These are phyloP conservation scores for Neodontobutis hainanensis DNA, from an alignment of 2,113 vertebrate species.

Conservation along the genomic window DNA sequence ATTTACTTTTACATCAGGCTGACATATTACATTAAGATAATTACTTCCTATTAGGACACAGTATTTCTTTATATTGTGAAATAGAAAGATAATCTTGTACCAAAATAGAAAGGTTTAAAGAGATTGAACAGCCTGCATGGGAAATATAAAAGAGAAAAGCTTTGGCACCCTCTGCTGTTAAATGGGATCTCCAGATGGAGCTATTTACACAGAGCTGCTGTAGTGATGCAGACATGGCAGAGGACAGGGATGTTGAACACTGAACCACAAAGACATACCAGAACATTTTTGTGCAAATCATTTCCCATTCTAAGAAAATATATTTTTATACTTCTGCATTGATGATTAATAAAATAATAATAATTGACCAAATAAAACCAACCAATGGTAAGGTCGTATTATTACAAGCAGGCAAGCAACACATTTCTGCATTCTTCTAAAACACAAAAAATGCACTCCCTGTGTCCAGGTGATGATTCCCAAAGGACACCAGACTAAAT, in stretches of 20 bases:
- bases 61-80: slow-evolving; percentile 29
- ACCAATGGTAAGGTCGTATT: slow-evolving; percentile 20
- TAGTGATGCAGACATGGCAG: slow-evolving; percentile 40
- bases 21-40: slow-evolving; percentile 13
- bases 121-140: slow-evolving; percentile 23
- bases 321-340: neutral
- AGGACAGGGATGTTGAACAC: slow-evolving; percentile 40
- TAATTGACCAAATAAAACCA: slow-evolving; percentile 10
- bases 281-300: neutral
- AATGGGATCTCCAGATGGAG: slow-evolving; percentile 67
- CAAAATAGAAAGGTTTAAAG: slow-evolving; percentile 42
- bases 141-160: slow-evolving; percentile 75
- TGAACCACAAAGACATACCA: slow-evolving; percentile 11
- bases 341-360: neutral
- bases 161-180: slow-evolving; percentile 87
- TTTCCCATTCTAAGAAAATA: neutral
- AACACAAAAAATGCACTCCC: neutral
- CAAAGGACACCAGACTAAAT: slow-evolving; percentile 52
- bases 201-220: slow-evolving; percentile 54
- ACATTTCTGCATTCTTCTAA: no score
- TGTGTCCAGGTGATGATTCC: slow-evolving; percentile 46
- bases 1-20: slow-evolving; percentile 8
- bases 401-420: no score
- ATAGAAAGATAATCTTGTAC: slow-evolving; percentile 35
- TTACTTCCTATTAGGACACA: slow-evolving; percentile 20